These are phyloP conservation scores for Spondyliosoma cantharus DNA, from an alignment of 2,797 vertebrate species.

Conservation along the genomic window DNA sequence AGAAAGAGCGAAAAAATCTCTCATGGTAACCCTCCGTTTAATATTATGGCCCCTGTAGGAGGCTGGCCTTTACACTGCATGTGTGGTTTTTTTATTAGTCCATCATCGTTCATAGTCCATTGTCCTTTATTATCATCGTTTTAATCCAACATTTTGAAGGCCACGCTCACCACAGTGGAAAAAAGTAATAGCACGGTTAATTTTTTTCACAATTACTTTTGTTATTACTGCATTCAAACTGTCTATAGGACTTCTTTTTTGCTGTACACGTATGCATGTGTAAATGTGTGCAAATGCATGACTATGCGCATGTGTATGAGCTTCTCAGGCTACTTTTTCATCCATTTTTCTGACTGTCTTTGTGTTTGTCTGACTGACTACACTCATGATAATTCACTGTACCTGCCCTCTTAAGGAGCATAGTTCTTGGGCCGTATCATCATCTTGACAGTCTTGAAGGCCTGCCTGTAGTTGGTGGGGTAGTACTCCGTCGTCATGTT, in stretches of 20 bases:
- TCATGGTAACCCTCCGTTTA: conserved; percentile 58
- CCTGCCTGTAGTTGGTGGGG: conserved; percentile 88
- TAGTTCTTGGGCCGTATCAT: conserved; percentile 96
- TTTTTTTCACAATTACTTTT: conserved; percentile 47
- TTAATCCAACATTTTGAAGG: conserved; percentile 66
- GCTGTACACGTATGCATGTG: conserved; percentile 45
- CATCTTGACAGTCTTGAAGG: conserved; percentile 93
- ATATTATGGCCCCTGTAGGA: conserved; percentile 61
- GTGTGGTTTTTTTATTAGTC: conserved; percentile 56
- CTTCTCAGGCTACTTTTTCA: conserved; percentile 46
- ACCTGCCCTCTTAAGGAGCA: conserved; percentile 79
- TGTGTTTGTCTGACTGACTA: conserved; percentile 10
- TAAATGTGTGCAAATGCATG: conserved; percentile 65
- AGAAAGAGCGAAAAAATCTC: conserved; percentile 61
- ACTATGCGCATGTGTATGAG: conserved; percentile 53
- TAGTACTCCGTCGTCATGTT: conserved; percentile 84
- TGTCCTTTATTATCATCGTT: conserved; percentile 68
- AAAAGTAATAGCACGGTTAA: conserved; percentile 48
- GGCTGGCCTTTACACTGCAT: conserved; percentile 64
- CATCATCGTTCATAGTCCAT: conserved; percentile 68
- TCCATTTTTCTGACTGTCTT: conserved; percentile 49
- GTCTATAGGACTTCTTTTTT: conserved; percentile 52
- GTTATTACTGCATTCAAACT: conserved; percentile 70
- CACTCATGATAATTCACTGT: not conserved
- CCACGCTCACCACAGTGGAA: conserved; percentile 51